Evolutionary conservation across 2,888 invertebrate genomes (phyloP), one percentile per base, ranked within the genome.

Genomic region (Ephialtes manifestator): DNA sequence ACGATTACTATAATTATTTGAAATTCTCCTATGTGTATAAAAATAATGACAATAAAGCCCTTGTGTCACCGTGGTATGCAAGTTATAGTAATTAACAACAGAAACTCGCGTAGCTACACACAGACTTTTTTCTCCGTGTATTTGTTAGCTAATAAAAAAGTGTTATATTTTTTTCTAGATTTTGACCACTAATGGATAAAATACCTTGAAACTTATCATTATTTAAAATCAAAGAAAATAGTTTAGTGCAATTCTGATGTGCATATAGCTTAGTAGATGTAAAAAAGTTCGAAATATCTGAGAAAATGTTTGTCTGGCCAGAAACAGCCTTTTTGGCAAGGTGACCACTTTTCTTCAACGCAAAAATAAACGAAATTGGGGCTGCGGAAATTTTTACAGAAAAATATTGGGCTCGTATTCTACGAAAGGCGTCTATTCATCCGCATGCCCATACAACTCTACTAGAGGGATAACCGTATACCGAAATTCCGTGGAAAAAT

Each of bases 361-460:
- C 31, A 4, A 60, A 60, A 15, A 63, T 10, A 39, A 63, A 63
- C n/a, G 39, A 5, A n/a, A 11, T 0, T 18, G 2, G 18, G n/a
- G 24, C 24, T 39, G 46, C 18, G 28, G 43, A 67, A 2, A 24
- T 46, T 46, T 46, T 46, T n/a, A 60, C 55, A 8, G 58, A n/a
- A 60, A 24, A 63, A 39, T 63, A n/a, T 39, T 39, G n/a, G 39
- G 39, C 39, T 39, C 18, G 63, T 31, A 60, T 31, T 35, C 15
- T 4, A 15, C 15, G 60, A n/a, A 31, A 35, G n/a, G n/a, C 13
- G n/a, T 35, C 46, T 67, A 13, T 67, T 67, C 67, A 67, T 67
- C 10, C 10, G 20, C 43, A 10, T 35, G 35, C n/a, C 60, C 7
- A 63, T 10, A 18, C 11, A 39, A 18, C 39, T 39, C n/a, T 35